Base-by-base conservation (phyloP, 2,888 invertebrate genomes). In the Spilosoma lubricipeda region DNA sequence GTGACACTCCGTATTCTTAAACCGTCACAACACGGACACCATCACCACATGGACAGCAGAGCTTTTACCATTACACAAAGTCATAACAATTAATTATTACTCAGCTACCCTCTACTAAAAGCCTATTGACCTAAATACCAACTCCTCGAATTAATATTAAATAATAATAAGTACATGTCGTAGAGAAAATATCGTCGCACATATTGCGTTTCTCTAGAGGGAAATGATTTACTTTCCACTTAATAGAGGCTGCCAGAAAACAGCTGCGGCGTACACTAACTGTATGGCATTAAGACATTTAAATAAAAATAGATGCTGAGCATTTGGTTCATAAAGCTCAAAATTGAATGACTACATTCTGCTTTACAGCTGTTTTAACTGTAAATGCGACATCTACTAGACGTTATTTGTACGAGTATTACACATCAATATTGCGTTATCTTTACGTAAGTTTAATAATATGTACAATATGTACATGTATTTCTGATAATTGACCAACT, bases 381-480 rank as follows among this genome's bases (percentile, higher is more conserved):
- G 30, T 63, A 18, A 30, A 27, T 63, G 63, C 27, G 63, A 30
- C 30, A 30, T 63, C 15, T 30, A 63, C 59, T 59, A 63, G 63
- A 63, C 63, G 30, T 63, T 63, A 63, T 63, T 63, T 63, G 27
- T 27, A n/a, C n/a, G n/a, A n/a, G n/a, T n/a, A 63, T 63, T 59
- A 70, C 63, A 42, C 59, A 59, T 59, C 39, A 63, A 20, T 59
- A 82, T 76, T 59, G 73, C 73, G 66, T 66, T 59, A 48, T 64
- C 71, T 71, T 65, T 71, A 65, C 71, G 59, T 70, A 70, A 70
- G 45, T 64, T 64, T 33, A 48, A 65, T 64, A 64, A 64, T 36
- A n/a, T n/a, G n/a, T n/a, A n/a, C n/a, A n/a, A n/a, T n/a, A n/a
- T n/a, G n/a, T n/a, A 56, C 52, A n/a, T n/a, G n/a, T 56, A 36